Conservation (phyloP, 92 coral and sea anemone genomes). For the Zoanthus sansibaricus region DNA sequence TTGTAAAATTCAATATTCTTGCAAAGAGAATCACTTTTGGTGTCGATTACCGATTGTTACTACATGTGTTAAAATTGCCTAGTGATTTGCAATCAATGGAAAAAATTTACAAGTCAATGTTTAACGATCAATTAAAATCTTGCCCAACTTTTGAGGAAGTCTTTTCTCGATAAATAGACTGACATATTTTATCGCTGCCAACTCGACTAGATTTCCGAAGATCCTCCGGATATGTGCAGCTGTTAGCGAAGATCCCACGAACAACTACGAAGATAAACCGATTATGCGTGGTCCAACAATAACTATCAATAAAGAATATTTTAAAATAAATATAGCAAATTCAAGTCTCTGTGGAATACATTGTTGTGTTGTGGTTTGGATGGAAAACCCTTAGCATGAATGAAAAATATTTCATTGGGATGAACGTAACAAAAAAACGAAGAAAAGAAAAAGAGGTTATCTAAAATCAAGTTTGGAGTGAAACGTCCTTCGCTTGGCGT, state of each 20-base stretch:
- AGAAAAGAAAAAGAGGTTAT: conserved; percentile 1
- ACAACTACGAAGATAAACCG: conserved; percentile 33
- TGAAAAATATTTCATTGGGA: conserved; percentile 21
- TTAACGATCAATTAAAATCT: not conserved
- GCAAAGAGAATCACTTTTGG: no score
- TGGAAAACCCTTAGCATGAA: conserved; percentile 35
- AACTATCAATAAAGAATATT: conserved; percentile 5
- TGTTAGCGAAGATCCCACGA: conserved; percentile 41
- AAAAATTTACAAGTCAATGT: not conserved
- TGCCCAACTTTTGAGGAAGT: not conserved
- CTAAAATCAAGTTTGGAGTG: conserved; percentile 15
- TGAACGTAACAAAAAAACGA: conserved; percentile 22
- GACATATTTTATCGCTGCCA: conserved; percentile 6
- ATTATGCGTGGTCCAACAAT: conserved; percentile 48
- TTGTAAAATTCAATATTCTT: no score
- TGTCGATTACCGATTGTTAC: no score
- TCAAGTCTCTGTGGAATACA: conserved; percentile 33
- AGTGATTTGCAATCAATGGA: not conserved
- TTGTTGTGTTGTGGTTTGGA: conserved; percentile 51
- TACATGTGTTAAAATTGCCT: not conserved
- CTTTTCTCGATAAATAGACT: not conserved
- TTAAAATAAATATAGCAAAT: conserved; percentile 44
- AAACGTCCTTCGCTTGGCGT: conserved; percentile 22
- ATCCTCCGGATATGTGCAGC: conserved; percentile 46
- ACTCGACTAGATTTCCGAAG: not conserved